Percentiles rank a stretch among this genome's conserved stretches.
Conservation (phyloP, 2,888 invertebrate genomes). For the Branchipolynoe longqiensis region DNA sequence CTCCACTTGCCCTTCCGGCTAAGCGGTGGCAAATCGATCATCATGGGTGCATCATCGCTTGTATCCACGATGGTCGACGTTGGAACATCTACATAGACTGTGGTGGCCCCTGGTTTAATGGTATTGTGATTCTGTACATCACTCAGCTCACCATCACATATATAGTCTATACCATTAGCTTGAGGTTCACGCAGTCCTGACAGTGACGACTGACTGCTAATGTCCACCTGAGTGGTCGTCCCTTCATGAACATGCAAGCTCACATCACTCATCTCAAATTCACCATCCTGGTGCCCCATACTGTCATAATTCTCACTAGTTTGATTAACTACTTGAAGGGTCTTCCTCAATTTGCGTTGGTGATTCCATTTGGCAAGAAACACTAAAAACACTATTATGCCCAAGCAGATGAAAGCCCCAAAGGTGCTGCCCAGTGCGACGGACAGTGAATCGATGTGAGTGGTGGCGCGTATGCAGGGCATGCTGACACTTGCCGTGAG, state of each 20-base stretch:
- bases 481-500: conserved; percentile 39
- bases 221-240: conserved; percentile 58
- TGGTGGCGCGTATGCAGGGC: conserved; percentile 65
- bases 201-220: conserved; percentile 61
- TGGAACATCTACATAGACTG: conserved; percentile 17
- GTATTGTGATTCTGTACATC: conserved; percentile 48
- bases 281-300: conserved; percentile 59
- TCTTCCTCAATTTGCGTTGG: conserved; percentile 61
- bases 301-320: conserved; percentile 61
- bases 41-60: conserved; percentile 12
- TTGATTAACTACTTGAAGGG: conserved; percentile 50
- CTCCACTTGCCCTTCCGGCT: conserved; percentile 44
- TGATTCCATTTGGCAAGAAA: conserved; percentile 70
- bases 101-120: conserved; percentile 21
- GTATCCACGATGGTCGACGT: conserved; percentile 36
- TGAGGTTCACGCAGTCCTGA: conserved; percentile 3
- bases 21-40: conserved; percentile 26
- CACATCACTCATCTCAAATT: conserved; percentile 64
- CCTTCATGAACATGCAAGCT: conserved; percentile 64
- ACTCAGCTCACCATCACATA: conserved; percentile 30
- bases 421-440: conserved; percentile 70
- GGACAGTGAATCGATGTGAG: conserved; percentile 67
- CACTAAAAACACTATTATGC: conserved; percentile 69
- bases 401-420: conserved; percentile 70
- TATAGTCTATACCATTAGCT: conserved; percentile 48